Conservation (phyloP, 2,888 invertebrate genomes). For the Subacronicta megacephala region DNA sequence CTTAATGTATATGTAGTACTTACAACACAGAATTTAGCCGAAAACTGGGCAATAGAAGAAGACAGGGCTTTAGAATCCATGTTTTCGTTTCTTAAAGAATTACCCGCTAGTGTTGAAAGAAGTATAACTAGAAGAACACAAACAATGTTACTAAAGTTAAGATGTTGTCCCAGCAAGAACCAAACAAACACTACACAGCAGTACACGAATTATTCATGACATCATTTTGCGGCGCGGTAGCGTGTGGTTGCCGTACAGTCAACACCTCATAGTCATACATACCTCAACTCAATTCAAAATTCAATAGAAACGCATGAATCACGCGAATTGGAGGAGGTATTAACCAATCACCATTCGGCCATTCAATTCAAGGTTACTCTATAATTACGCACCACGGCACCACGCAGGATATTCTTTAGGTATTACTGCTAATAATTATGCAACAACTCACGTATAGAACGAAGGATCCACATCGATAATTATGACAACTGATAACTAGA, state of each 20-base stretch:
- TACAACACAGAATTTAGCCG: slow-evolving; percentile 87
- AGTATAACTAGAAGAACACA: slow-evolving; percentile 67
- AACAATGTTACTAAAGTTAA: slow-evolving; percentile 10
- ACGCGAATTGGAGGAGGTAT: slow-evolving; percentile 22
- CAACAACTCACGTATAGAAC: slow-evolving; percentile 20
- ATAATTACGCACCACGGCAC: not conserved
- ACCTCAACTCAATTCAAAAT: slow-evolving; percentile 3
- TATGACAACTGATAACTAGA: slow-evolving; percentile 13
- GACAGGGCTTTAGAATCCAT: slow-evolving; percentile 80
- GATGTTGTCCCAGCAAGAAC: slow-evolving; percentile 8
- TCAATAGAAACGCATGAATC: slow-evolving; percentile 26
- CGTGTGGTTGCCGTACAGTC: not conserved
- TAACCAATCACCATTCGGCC: slow-evolving; percentile 1
- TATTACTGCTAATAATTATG: not conserved
- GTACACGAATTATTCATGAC: slow-evolving; percentile 31
- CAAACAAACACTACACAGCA: slow-evolving; percentile 18
- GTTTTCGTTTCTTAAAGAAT: slow-evolving; percentile 52
- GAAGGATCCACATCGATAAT: slow-evolving; percentile 36
- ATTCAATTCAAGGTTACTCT: not conserved
- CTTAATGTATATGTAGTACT: slow-evolving; percentile 57
- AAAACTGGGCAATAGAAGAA: slow-evolving; percentile 78
- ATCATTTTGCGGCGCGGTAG: slow-evolving; percentile 35
- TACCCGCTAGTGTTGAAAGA: slow-evolving; percentile 59
- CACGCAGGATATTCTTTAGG: not conserved
- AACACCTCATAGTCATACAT: slow-evolving; percentile 1